Evolutionary conservation across 1,140 invertebrate genomes (phyloP).

Genomic region (Eufriesea mexicana): DNA sequence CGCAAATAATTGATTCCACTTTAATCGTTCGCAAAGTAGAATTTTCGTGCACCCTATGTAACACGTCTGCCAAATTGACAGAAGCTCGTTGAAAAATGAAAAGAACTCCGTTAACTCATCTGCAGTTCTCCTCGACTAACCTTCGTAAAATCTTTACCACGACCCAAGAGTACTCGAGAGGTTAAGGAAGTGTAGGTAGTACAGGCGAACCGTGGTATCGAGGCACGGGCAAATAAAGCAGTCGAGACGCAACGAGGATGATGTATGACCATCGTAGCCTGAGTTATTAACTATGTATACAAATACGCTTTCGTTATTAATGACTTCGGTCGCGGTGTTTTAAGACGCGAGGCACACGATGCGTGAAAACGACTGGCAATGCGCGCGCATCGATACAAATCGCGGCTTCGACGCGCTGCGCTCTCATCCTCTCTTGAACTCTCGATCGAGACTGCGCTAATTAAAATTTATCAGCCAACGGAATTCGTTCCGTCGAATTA

Average conservation of each 20-base stretch:
- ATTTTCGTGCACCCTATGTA: too few relatives aligned
- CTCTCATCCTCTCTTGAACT: background rate
- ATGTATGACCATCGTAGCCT: constrained; percentile 30
- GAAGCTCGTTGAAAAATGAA: too few relatives aligned
- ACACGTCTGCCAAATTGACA: too few relatives aligned
- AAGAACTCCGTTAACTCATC: too few relatives aligned
- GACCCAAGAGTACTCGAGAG: background rate
- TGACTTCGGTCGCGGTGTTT: constrained; percentile 35
- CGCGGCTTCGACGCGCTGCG: constrained; percentile 8
- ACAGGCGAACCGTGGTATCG: background rate
- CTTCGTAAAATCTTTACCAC: background rate
- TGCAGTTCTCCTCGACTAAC: too few relatives aligned
- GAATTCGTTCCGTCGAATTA: background rate
- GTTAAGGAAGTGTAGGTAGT: background rate
- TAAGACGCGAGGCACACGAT: constrained; percentile 22
- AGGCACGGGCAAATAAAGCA: constrained; percentile 37
- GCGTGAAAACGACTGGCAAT: constrained; percentile 19
- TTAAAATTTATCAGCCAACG: constrained; percentile 23
- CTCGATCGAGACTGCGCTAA: constrained; percentile 15
- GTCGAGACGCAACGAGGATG: constrained; percentile 19
- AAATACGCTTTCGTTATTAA: constrained; percentile 46
- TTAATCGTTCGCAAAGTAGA: too few relatives aligned
- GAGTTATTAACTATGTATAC: constrained; percentile 51
- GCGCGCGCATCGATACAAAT: constrained; percentile 16
- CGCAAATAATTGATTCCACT: too few relatives aligned